Conservation (phyloP, 2,113 vertebrate species). For the Cettia cetti region DNA sequence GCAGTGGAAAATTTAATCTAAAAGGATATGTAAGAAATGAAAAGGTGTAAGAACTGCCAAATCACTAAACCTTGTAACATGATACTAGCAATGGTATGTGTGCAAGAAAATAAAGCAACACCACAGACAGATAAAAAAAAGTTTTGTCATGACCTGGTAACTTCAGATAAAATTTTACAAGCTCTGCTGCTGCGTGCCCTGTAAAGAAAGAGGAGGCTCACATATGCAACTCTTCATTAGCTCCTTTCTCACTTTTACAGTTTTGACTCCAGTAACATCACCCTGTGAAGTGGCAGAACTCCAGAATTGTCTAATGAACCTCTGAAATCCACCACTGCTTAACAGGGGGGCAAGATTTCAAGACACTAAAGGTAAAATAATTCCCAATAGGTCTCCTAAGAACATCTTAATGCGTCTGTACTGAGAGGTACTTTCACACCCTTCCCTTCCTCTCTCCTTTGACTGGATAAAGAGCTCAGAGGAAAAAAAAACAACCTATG, state of each 20-base stretch:
- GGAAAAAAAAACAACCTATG: neutral
- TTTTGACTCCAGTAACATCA: neutral
- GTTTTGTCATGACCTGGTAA: neutral
- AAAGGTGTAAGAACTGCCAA: neutral
- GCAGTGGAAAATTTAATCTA: neutral
- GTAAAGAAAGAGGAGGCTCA: neutral
- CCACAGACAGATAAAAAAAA: neutral
- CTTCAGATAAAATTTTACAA: neutral
- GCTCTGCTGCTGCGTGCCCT: neutral
- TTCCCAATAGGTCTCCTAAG: neutral
- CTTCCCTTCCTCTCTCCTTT: neutral
- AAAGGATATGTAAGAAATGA: neutral
- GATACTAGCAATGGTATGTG: neutral
- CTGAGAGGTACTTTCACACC: neutral
- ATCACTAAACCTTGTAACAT: neutral
- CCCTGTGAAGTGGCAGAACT: neutral
- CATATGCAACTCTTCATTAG: neutral
- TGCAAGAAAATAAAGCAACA: neutral
- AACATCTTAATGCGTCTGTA: neutral
- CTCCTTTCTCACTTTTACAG: neutral
- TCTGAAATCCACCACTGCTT: neutral
- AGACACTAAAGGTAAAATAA: neutral
- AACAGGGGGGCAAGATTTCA: neutral
- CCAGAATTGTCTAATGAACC: neutral
- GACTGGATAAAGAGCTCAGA: slow-evolving; percentile 1